These are phyloP conservation scores for Polydrusus tereticollis DNA, from an alignment of 2,888 invertebrate genomes.

Conservation along the genomic window DNA sequence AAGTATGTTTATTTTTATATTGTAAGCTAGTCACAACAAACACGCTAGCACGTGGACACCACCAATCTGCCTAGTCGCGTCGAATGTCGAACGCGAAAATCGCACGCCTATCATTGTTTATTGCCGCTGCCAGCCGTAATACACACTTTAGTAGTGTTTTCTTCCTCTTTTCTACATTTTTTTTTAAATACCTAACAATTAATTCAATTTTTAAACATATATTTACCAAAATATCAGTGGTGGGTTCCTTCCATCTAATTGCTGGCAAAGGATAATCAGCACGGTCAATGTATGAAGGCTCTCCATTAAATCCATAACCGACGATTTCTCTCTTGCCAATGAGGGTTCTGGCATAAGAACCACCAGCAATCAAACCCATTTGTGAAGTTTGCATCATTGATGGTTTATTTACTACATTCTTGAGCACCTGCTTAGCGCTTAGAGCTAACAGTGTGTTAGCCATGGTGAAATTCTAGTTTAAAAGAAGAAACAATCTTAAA, in stretches of 20 bases:
- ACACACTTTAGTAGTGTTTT: too few species aligned
- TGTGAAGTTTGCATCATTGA: conserved; percentile 59
- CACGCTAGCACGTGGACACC: too few species aligned
- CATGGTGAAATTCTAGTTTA: conserved; percentile 47
- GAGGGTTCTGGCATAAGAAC: conserved; percentile 42
- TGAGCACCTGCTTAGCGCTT: conserved; percentile 60
- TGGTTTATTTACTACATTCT: conserved; percentile 62
- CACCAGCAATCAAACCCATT: conserved; percentile 66
- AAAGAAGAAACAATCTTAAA: too few species aligned
- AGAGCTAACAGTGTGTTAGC: conserved; percentile 55
- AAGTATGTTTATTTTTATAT: too few species aligned
- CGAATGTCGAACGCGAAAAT: too few species aligned
- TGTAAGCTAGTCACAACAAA: too few species aligned
- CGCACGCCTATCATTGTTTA: too few species aligned
- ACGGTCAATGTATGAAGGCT: conserved; percentile 82
- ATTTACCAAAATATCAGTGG: conserved; percentile 77
- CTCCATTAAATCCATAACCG: conserved; percentile 86
- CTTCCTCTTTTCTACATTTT: too few species aligned
- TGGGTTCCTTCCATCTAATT: conserved; percentile 82
- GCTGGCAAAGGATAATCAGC: conserved; percentile 88
- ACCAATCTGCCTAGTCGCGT: too few species aligned
- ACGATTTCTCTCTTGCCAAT: conserved; percentile 92
- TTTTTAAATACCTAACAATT: too few species aligned
- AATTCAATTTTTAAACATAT: background rate
- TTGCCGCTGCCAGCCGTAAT: too few species aligned